A percentile compares a stretch with the other conserved stretches of the same genome.
Evolutionary conservation across 1,140 invertebrate species (phyloP).

Genomic region (Gryon sp.): DNA sequence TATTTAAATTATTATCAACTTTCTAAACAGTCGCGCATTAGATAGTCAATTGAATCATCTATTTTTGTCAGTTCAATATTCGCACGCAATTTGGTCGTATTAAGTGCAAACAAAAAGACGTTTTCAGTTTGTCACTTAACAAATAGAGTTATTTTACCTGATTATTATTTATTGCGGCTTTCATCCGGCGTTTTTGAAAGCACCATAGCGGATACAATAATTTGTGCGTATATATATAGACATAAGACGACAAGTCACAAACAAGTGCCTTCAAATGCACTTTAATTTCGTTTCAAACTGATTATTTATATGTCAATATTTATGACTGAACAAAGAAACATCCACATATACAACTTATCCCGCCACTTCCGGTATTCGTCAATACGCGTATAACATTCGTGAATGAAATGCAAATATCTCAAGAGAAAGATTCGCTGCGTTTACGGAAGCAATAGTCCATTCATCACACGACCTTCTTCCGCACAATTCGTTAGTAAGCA

Average conservation of each 20-base stretch:
- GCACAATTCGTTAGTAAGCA: background rate
- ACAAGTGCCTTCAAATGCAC: constrained; percentile 45
- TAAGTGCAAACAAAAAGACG: constrained; percentile 32
- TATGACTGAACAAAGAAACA: too few relatives aligned
- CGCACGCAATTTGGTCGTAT: constrained; percentile 25
- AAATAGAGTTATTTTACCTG: constrained; percentile 40
- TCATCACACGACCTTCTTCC: background rate
- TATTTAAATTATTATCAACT: too few relatives aligned
- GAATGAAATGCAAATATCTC: constrained; percentile 30
- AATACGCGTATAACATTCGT: constrained; percentile 10
- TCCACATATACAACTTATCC: constrained; percentile 8
- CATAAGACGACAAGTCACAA: too few relatives aligned
- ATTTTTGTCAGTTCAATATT: too few relatives aligned
- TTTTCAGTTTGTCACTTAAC: constrained; percentile 35
- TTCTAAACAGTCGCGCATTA: too few relatives aligned
- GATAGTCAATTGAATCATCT: too few relatives aligned
- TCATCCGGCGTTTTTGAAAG: constrained; percentile 40
- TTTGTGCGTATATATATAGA: constrained; percentile 21
- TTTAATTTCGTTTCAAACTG: constrained; percentile 36
- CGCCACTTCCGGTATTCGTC: constrained; percentile 27
- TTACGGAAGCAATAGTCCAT: background rate
- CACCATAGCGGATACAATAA: constrained; percentile 30
- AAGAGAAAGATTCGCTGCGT: constrained; percentile 7
- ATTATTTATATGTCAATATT: constrained; percentile 34
- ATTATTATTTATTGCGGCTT: constrained; percentile 50